Percentiles rank a stretch among this genome's conserved stretches.
Conservation (phyloP, 2,113 vertebrate genomes). For the Antechinus stuartii region DNA sequence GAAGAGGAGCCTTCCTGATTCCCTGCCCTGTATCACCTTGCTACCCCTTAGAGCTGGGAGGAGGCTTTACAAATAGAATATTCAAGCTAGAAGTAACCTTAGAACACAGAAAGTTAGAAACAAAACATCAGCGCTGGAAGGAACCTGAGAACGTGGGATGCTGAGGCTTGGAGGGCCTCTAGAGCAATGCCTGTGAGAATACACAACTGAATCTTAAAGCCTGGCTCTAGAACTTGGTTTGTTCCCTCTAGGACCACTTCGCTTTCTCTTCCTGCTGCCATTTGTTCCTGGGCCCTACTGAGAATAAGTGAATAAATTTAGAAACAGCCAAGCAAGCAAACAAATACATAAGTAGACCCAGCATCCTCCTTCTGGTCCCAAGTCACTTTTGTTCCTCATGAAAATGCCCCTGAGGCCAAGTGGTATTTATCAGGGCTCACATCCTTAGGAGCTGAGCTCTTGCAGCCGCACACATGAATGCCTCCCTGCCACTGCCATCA, state of each 20-base stretch:
- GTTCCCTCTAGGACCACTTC: not conserved
- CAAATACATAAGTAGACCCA: not conserved
- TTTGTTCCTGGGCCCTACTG: not conserved
- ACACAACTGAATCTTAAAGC: too few species aligned
- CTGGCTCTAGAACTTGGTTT: not conserved
- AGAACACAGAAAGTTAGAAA: too few species aligned
- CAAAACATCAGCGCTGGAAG: too few species aligned
- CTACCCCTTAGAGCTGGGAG: not conserved
- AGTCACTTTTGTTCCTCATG: not conserved
- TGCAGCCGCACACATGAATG: not conserved
- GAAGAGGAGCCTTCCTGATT: not conserved
- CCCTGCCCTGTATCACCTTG: too few species aligned
- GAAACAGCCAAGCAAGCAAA: not conserved
- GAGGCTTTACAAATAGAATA: not conserved
- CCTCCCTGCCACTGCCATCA: constrained; percentile 32
- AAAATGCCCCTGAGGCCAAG: not conserved
- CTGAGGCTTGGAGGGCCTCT: too few species aligned
- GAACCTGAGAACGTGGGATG: too few species aligned
- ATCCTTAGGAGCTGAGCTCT: not conserved
- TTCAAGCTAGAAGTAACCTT: not conserved
- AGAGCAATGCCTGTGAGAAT: too few species aligned
- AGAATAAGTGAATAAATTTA: not conserved
- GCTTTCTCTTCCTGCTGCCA: not conserved
- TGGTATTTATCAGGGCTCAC: not conserved
- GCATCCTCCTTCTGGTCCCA: not conserved